A percentile compares a stretch with the other conserved stretches of the same genome.
phyloP scores from a whole-genome alignment of 1,140 invertebrate species.

The Tetranychus urticae region DNA sequence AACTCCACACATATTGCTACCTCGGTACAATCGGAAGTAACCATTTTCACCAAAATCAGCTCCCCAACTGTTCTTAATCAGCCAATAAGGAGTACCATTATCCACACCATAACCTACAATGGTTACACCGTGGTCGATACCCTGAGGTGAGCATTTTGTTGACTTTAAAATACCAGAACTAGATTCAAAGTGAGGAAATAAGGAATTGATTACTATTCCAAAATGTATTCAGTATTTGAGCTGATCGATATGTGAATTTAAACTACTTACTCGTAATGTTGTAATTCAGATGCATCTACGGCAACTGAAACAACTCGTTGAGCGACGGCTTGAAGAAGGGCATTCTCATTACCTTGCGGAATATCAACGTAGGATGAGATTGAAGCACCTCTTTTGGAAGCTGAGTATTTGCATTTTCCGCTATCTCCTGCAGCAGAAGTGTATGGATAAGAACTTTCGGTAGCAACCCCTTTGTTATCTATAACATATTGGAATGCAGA shows the following conservation, averaged over 20 bases:
- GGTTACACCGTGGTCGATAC: slow-evolving; percentile 23
- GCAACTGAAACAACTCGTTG: slow-evolving; percentile 25
- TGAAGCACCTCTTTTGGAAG: slow-evolving; percentile 25
- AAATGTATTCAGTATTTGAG: no score
- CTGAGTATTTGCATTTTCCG: slow-evolving; percentile 22
- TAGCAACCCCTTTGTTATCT: slow-evolving; percentile 36
- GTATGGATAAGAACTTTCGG: slow-evolving; percentile 22
- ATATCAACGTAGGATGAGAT: slow-evolving; percentile 25
- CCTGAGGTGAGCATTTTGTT: background rate
- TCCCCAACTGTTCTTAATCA: slow-evolving; percentile 34
- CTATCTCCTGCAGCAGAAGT: slow-evolving; percentile 21
- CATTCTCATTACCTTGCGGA: slow-evolving; percentile 19
- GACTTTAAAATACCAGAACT: background rate
- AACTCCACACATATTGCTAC: slow-evolving; percentile 73
- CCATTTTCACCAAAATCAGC: slow-evolving; percentile 55
- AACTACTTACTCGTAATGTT: slow-evolving; percentile 17
- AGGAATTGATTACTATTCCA: slow-evolving; percentile 11
- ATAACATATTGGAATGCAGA: slow-evolving; percentile 23
- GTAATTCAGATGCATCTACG: slow-evolving; percentile 21
- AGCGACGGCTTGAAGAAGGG: slow-evolving; percentile 18
- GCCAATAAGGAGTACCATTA: slow-evolving; percentile 21
- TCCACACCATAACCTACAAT: slow-evolving; percentile 23
- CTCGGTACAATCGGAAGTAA: slow-evolving; percentile 70
- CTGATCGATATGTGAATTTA: slow-evolving; percentile 13
- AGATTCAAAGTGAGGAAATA: background rate